phyloP scores from a whole-genome alignment of 2,888 invertebrate genomes.

The Tetranychus truncatus region DNA sequence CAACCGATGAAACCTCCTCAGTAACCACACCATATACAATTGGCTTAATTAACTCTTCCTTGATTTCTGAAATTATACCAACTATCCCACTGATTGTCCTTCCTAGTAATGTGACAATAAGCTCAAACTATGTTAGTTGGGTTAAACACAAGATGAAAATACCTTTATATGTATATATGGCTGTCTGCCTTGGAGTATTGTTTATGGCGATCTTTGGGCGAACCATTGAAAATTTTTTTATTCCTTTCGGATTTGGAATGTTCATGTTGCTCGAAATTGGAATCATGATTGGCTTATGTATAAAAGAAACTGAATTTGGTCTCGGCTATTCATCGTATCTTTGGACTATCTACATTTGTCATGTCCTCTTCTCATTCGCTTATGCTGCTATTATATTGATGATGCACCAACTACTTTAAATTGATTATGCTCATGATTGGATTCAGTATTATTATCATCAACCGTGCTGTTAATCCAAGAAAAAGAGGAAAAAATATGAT shows the following conservation, averaged over 20 bases:
- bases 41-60: background rate
- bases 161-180: background rate
- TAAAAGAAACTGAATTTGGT: background rate
- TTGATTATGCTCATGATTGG: too few species aligned
- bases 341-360: background rate
- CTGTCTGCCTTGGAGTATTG: background rate
- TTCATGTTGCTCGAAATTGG: background rate
- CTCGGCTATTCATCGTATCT: background rate
- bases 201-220: conserved; percentile 8
- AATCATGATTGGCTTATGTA: background rate
- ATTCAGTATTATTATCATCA: too few species aligned
- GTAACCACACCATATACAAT: background rate
- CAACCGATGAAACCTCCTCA: background rate
- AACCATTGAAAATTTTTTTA: conserved; percentile 2
- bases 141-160: conserved; percentile 1
- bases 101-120: background rate
- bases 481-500: too few species aligned
- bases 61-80: too few species aligned
- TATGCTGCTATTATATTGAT: background rate
- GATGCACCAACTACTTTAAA: background rate
- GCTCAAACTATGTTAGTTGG: background rate
- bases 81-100: background rate
- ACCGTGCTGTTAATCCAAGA: too few species aligned
- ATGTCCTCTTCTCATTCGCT: background rate
- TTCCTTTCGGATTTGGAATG: background rate